Evolutionary conservation across 2,797 vertebrate species (phyloP).

Genomic region (Crypturellus tataupa): DNA sequence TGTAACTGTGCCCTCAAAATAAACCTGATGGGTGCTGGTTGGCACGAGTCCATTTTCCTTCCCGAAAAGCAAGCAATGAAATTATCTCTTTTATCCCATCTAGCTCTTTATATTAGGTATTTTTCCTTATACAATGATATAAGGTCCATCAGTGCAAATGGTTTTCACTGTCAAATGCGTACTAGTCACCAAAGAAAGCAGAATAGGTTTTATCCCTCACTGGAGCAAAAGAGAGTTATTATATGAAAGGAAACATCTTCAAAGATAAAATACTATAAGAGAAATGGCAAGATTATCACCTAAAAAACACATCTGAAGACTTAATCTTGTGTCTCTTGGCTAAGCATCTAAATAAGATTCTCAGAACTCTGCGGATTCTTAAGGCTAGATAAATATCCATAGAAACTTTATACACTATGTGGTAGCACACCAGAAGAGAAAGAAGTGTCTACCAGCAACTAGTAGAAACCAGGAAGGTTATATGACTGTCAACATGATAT

Average conservation of each 20-base stretch:
- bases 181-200: neutral
- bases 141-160: neutral
- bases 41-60: neutral
- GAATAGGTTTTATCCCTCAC: neutral
- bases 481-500: neutral
- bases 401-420: neutral
- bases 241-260: neutral
- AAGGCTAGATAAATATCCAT: neutral
- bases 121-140: neutral
- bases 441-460: neutral
- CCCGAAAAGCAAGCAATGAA: neutral
- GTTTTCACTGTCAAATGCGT: neutral
- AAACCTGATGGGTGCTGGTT: neutral
- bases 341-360: neutral
- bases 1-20: neutral
- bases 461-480: neutral
- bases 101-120: neutral
- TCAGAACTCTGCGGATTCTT: neutral
- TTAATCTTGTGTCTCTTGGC: neutral
- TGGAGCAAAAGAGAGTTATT: neutral
- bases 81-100: accelerated
- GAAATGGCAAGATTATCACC: neutral
- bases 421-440: neutral
- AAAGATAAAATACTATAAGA: neutral
- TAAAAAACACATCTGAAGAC: neutral